These are phyloP conservation scores for Enteromius argenteus DNA, from an alignment of 2,797 vertebrate genomes.

Conservation along the genomic window DNA sequence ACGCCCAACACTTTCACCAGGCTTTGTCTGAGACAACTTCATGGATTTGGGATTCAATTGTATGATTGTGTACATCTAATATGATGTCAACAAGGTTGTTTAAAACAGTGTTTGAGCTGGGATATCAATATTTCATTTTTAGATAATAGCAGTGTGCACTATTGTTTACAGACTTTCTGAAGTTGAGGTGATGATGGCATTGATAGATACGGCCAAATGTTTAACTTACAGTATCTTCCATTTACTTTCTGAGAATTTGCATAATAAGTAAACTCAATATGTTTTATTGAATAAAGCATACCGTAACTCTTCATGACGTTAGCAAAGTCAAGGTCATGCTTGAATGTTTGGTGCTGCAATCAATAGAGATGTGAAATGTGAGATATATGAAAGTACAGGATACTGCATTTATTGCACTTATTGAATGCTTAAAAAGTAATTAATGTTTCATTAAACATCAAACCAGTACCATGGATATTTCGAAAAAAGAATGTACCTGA, in stretches of 20 bases:
- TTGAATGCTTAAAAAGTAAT: background rate
- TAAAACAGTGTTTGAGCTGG: background rate
- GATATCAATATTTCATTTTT: background rate
- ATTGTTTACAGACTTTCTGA: constrained; percentile 13
- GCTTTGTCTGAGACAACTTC: constrained; percentile 35
- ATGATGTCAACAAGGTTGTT: background rate
- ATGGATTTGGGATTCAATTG: constrained; percentile 26
- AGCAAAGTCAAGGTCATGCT: constrained; percentile 4
- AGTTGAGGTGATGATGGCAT: background rate
- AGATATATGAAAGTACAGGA: background rate
- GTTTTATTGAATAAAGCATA: background rate
- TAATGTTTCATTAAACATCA: constrained; percentile 1
- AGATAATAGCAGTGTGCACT: background rate
- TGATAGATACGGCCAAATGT: background rate
- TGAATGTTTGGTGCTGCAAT: background rate
- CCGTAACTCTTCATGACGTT: background rate
- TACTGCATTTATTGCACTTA: background rate
- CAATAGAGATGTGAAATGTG: background rate
- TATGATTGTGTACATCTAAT: background rate
- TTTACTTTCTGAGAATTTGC: constrained; percentile 10
- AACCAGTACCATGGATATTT: background rate
- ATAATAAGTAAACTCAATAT: background rate
- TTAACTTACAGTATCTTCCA: background rate
- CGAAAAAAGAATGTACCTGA: no score
- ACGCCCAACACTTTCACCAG: constrained; percentile 23